Evolutionary conservation across 2,888 invertebrate genomes (phyloP), one percentile per base, ranked within the genome.

Genomic region (Cylloceria caligata): DNA sequence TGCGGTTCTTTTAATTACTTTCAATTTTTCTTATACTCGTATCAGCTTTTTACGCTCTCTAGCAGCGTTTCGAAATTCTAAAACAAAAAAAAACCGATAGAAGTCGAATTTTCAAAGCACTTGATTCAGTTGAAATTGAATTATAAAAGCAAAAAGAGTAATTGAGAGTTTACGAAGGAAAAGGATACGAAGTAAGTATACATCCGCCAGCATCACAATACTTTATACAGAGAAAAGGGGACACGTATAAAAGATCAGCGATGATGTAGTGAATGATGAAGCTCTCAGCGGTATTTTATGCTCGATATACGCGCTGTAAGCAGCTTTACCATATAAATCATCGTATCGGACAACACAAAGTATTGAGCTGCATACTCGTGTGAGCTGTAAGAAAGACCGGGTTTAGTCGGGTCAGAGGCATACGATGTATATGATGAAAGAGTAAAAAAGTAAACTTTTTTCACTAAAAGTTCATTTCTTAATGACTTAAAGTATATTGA

Each of bases 321-420:
- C 72, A 36, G 57, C 39, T 49, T 73, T 73, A 49, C 72, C 45
- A 57, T 47, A 49, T 73, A 73, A 73, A 73, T 73, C 60, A 73
- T 71, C 69, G 47, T 16, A 62, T 47, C 47, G 62, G 47, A 47
- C 60, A 73, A 49, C 34, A 21, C 49, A 30, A 49, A 71, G 49
- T 19, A 34, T 60, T 34, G 60, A 34, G 16, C 7, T 4, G 36
- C 6, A 57, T 57, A 60, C 5, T 9, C 16, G n/a, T 19, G 34
- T 34, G 34, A 60, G 36, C 16, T 6, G 60, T 34, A n/a, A n/a
- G n/a, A n/a, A n/a, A n/a, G n/a, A n/a, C n/a, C n/a, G n/a, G n/a
- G n/a, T n/a, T n/a, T n/a, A n/a, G n/a, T n/a, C n/a, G n/a, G n/a
- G n/a, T n/a, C n/a, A n/a, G n/a, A n/a, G n/a, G n/a, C n/a, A n/a